Conservation (phyloP, 2,888 invertebrate genomes). For the Entomobrya multifasciata region DNA sequence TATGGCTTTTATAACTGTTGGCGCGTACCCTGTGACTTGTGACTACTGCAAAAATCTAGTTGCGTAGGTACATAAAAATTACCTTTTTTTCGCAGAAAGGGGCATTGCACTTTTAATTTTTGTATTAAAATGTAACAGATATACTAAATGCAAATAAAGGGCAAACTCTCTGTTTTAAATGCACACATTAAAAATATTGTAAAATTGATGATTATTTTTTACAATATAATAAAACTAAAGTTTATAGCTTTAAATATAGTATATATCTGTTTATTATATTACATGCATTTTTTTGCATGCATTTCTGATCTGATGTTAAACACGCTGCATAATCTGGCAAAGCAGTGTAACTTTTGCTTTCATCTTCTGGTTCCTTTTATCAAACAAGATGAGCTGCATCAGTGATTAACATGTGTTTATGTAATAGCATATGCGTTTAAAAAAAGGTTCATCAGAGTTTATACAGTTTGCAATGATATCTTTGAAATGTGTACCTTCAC, state of each 20-base stretch:
- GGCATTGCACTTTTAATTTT: conserved; percentile 75
- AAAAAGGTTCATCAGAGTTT: too few relatives aligned
- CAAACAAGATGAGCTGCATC: too few relatives aligned
- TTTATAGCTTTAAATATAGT: neutral
- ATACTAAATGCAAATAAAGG: too few relatives aligned
- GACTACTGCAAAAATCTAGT: conserved; percentile 22
- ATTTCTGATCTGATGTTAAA: too few relatives aligned
- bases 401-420: too few relatives aligned
- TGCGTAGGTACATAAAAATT: neutral
- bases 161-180: too few relatives aligned
- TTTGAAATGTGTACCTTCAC: too few relatives aligned
- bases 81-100: conserved; percentile 34
- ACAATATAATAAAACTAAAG: neutral
- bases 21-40: conserved; percentile 48
- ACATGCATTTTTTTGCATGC: neutral
- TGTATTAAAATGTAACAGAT: conserved; percentile 56
- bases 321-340: neutral
- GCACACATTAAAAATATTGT: too few relatives aligned
- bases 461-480: too few relatives aligned
- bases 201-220: conserved; percentile 52
- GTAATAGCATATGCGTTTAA: too few relatives aligned
- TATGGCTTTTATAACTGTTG: conserved; percentile 30
- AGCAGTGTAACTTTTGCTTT: conserved; percentile 28
- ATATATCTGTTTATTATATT: neutral
- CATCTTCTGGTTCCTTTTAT: neutral